Conservation (phyloP, 2,888 invertebrate species). For the Diaprepes abbreviatus region DNA sequence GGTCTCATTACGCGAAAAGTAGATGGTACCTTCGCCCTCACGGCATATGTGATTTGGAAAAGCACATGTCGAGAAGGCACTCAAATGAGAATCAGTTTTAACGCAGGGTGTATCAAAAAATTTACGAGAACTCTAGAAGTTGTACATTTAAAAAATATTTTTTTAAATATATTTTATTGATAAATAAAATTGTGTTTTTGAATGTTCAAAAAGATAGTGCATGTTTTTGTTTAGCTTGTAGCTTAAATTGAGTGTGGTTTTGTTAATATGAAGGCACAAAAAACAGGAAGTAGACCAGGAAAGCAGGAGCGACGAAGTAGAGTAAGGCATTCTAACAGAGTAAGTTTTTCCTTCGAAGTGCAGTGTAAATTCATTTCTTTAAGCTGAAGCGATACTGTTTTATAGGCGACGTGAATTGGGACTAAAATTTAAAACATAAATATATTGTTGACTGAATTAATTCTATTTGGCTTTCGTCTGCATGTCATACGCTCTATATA, state of each 20-base stretch:
- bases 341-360: conserved; percentile 26
- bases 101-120: conserved; percentile 35
- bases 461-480: too few relatives aligned
- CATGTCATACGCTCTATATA: too few relatives aligned
- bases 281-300: conserved; percentile 12
- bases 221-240: neutral
- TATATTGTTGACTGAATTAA: too few relatives aligned
- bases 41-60: conserved; percentile 39
- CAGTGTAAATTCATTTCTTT: too few relatives aligned
- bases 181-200: too few relatives aligned
- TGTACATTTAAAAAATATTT: too few relatives aligned
- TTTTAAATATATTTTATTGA: too few relatives aligned
- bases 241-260: conserved; percentile 1
- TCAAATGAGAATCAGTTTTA: conserved; percentile 40
- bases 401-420: too few relatives aligned
- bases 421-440: too few relatives aligned
- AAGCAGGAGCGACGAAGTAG: conserved; percentile 23
- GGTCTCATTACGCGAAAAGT: conserved; percentile 2
- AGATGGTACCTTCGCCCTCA: conserved; percentile 36
- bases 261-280: conserved; percentile 30
- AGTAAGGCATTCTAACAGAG: conserved; percentile 35
- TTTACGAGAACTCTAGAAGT: neutral
- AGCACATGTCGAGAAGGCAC: conserved; percentile 41
- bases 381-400: too few relatives aligned
- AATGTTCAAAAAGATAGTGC: too few relatives aligned